Conservation (phyloP, 2,797 vertebrate species). For the Spinus olivaceus region DNA sequence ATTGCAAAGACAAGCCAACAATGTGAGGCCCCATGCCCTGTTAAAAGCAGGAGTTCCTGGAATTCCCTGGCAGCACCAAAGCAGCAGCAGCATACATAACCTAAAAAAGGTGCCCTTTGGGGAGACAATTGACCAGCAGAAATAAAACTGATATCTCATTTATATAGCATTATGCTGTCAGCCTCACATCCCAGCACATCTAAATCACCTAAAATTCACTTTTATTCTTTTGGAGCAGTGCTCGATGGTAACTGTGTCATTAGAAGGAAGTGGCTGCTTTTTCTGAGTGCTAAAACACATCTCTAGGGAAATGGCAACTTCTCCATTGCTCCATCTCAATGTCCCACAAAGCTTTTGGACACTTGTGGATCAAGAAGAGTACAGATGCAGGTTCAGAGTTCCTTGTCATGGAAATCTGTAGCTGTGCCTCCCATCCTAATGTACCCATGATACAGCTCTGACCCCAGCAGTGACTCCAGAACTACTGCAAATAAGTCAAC, state of each 20-base stretch:
- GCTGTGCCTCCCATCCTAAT: too few species aligned
- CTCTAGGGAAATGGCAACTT: background rate
- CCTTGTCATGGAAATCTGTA: accelerated
- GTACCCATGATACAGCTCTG: background rate
- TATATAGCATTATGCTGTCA: background rate
- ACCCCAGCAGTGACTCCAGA: background rate
- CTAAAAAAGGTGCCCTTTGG: background rate
- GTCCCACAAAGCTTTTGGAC: background rate
- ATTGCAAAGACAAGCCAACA: background rate
- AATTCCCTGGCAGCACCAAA: conserved; percentile 47
- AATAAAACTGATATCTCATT: background rate
- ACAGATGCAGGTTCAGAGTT: background rate
- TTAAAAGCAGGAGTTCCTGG: conserved; percentile 54
- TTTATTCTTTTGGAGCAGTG: background rate
- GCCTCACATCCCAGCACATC: background rate
- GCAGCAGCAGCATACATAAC: background rate
- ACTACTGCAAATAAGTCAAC: background rate
- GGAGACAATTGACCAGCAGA: background rate
- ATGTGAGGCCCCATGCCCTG: background rate
- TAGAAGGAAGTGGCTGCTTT: background rate
- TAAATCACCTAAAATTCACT: background rate
- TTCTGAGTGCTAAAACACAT: background rate
- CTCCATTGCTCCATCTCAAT: background rate
- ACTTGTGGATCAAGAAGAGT: background rate
- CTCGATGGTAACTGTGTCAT: accelerated